These are phyloP conservation scores for Yponomeuta sedellus DNA, from an alignment of 2,888 invertebrate species.

Conservation along the genomic window DNA sequence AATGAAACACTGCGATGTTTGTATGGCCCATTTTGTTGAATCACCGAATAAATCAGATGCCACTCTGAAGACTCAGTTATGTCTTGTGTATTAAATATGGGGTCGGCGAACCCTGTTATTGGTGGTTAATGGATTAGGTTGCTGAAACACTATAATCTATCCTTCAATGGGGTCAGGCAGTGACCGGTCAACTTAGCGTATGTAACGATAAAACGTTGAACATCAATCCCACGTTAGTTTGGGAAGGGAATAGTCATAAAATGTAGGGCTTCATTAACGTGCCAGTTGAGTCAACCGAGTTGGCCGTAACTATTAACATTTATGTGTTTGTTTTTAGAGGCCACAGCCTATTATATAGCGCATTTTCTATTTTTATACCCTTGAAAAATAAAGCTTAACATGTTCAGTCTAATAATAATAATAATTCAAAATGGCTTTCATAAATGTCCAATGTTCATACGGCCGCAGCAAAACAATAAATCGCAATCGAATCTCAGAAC, in stretches of 20 bases:
- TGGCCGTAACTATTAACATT: too few relatives aligned
- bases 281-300: too few relatives aligned
- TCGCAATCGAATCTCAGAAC: slow-evolving; percentile 64
- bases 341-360: too few relatives aligned
- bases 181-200: neutral
- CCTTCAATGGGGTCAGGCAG: neutral
- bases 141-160: neutral
- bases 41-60: neutral
- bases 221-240: neutral
- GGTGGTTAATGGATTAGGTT: neutral
- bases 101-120: neutral
- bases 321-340: too few relatives aligned
- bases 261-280: neutral
- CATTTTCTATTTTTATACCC: too few relatives aligned
- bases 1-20: neutral
- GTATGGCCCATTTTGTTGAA: neutral
- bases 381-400: neutral
- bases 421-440: neutral
- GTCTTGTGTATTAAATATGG: neutral
- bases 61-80: neutral
- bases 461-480: slow-evolving; percentile 35
- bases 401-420: neutral
- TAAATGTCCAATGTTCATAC: neutral
- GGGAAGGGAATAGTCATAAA: neutral
- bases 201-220: neutral